Base-by-base conservation (phyloP, 2,888 invertebrate species). In the Aromia moschata region DNA sequence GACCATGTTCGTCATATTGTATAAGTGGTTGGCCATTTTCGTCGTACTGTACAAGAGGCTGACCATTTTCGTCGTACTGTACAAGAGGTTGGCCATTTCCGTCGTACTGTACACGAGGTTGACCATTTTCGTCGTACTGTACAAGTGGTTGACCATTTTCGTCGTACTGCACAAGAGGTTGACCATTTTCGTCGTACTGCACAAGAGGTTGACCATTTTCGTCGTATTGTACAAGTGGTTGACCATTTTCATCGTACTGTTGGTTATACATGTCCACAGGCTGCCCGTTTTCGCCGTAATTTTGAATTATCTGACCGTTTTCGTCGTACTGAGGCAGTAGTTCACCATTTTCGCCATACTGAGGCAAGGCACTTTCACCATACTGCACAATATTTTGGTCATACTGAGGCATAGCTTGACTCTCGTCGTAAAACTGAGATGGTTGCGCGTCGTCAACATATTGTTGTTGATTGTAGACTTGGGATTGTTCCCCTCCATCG, bases 171-270 rank as follows among this genome's bases (percentile, higher is more conserved):
- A 33, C 52, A 40, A 69, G 36, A 5, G 43, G 59, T 51, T 70
- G 68, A 10, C 64, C 69, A 54, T 65, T 68, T 58, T 70, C 67
- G 37, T 75, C 72, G 47, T 75, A 74, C 12, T 70, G 64, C 33
- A 57, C 59, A 44, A 65, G 51, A 5, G 53, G 55, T 37, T 68
- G 68, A 3, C 64, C 67, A 52, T 65, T 66, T 49, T 69, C 66
- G 17, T 68, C 68, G 55, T 67, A 71, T 36, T 68, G 65, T 5
- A 41, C 54, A 31, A 69, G 30, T 1, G 52, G 60, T 54, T 72
- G 72, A 2, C 67, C 71, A 45, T 67, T 66, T 52, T 67, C 68
- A 46, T 70, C 69, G 40, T 71, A 71, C 16, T 70, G 67, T 36
- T 53, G 58, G 38, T 54, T 41, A 25, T 25, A 25, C 25, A 25